Evolutionary conservation across 2,888 invertebrate species (phyloP).

Genomic region (Endotricha flammealis): DNA sequence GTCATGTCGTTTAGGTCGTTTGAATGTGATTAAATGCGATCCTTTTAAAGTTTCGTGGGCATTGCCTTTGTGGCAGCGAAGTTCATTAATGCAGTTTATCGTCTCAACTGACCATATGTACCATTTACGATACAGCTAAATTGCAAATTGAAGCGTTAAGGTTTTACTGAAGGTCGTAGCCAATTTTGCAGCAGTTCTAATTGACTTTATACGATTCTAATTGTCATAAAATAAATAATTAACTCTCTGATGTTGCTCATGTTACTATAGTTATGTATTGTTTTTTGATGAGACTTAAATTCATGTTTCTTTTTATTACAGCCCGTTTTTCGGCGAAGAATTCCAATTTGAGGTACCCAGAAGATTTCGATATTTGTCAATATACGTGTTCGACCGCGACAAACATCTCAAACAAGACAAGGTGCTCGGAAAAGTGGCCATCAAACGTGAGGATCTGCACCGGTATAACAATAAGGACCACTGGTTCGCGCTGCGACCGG

Average conservation of each 20-base stretch:
- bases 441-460: constrained; percentile 91
- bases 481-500: constrained; percentile 92
- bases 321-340: constrained; percentile 95
- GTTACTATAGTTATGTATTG: too few relatives aligned
- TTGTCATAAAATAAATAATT: not conserved
- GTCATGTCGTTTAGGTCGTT: constrained; percentile 17
- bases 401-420: constrained; percentile 90
- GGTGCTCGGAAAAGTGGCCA: constrained; percentile 88
- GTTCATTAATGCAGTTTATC: constrained; percentile 35
- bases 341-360: constrained; percentile 95
- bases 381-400: constrained; percentile 93
- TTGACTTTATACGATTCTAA: constrained; percentile 1
- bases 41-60: constrained; percentile 30
- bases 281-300: too few relatives aligned
- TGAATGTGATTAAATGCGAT: constrained; percentile 22
- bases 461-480: constrained; percentile 94
- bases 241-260: too few relatives aligned
- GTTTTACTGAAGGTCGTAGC: constrained; percentile 21
- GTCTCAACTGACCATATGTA: constrained; percentile 29
- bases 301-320: constrained; percentile 65
- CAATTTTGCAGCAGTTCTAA: not conserved
- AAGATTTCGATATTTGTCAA: constrained; percentile 91
- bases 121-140: constrained; percentile 24
- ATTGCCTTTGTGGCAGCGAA: constrained; percentile 27
- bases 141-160: constrained; percentile 10